Conservation (phyloP, 53 echinoderm and acorn worm species). For the Echinometra lucunter region DNA sequence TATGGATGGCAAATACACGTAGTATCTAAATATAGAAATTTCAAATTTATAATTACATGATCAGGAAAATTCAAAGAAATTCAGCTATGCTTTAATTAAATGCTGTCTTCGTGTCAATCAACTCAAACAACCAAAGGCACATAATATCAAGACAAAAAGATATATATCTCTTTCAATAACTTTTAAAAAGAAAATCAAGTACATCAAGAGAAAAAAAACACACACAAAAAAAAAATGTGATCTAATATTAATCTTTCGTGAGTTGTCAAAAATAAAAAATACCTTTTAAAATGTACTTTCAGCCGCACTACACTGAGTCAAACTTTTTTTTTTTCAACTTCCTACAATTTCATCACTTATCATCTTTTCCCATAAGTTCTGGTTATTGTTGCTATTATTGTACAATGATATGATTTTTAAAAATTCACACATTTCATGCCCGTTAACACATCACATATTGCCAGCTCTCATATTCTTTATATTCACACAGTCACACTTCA, state of each 20-base stretch:
- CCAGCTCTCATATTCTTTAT: not conserved
- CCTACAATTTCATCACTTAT: not conserved
- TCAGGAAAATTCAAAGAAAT: not conserved
- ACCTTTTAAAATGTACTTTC: not conserved
- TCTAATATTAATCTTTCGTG: not conserved
- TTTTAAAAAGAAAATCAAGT: not conserved
- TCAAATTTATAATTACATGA: not conserved
- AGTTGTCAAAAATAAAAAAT: not conserved
- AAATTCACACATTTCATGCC: not conserved
- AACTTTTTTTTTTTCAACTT: not conserved
- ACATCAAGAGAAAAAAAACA: not conserved
- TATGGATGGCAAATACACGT: not conserved
- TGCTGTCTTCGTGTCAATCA: not conserved
- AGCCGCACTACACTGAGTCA: not conserved
- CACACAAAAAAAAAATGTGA: not conserved
- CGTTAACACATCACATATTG: not conserved
- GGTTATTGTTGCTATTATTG: too few relatives aligned
- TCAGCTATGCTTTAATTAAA: not conserved
- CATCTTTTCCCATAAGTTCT: not conserved
- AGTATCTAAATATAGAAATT: not conserved
- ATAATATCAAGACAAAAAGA: not conserved
- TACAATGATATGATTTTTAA: not conserved
- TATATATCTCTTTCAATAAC: not conserved
- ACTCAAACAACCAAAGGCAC: slow-evolving; percentile 28
- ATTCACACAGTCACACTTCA: not conserved